Percentiles rank a stretch among this genome's conserved stretches.
These are phyloP conservation scores for Dryobates pubescens DNA, from an alignment of 2,797 vertebrate genomes.

Conservation along the genomic window DNA sequence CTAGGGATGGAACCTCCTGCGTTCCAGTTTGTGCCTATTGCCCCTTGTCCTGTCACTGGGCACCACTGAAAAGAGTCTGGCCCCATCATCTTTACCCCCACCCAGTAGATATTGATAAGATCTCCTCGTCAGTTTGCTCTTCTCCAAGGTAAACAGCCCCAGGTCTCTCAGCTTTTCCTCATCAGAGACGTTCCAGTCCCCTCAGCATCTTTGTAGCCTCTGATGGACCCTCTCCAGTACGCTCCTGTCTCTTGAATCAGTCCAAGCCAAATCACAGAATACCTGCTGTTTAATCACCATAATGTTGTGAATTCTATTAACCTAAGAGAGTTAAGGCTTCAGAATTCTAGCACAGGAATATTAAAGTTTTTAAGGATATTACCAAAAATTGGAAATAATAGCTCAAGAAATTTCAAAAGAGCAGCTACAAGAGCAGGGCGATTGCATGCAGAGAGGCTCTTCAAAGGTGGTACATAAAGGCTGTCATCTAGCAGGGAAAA, in stretches of 20 bases:
- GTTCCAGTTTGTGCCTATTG: no score
- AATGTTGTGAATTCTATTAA: not conserved
- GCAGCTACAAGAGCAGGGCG: not conserved
- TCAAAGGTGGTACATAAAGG: not conserved
- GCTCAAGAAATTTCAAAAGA: not conserved
- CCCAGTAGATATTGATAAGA: not conserved
- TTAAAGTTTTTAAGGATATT: not conserved
- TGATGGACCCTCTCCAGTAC: no score
- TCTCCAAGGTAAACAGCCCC: no score
- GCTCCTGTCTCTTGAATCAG: no score
- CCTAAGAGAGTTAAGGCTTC: not conserved
- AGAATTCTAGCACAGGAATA: not conserved
- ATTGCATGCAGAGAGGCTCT: not conserved
- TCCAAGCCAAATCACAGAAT: not conserved
- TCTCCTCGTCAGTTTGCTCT: no score
- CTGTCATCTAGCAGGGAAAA: not conserved
- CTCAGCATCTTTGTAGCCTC: no score
- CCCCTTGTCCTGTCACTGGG: no score
- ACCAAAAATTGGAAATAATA: not conserved
- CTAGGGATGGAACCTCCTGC: no score
- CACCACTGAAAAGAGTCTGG: no score
- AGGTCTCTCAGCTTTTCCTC: no score
- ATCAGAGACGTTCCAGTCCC: no score
- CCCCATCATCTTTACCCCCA: no score
- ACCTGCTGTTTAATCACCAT: not conserved